Conservation (phyloP, 2,113 vertebrate genomes). For the Rhizomys pruinosus region DNA sequence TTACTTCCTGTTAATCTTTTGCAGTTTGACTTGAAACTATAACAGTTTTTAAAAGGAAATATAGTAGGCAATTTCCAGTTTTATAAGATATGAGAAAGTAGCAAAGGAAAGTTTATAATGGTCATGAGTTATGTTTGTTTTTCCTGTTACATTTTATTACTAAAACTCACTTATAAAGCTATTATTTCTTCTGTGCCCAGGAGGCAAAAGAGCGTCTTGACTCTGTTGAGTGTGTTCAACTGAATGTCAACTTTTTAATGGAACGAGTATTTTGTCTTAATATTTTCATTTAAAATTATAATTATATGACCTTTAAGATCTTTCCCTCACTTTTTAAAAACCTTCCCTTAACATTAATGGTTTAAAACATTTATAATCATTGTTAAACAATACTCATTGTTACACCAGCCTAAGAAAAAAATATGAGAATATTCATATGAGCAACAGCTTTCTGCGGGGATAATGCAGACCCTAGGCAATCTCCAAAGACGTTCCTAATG, state of each 20-base stretch:
- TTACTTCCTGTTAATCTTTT: constrained; percentile 21
- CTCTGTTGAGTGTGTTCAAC: constrained; percentile 60
- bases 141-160: constrained; percentile 63
- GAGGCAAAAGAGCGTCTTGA: constrained; percentile 25
- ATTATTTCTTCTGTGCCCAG: constrained; percentile 52
- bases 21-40: constrained; percentile 36
- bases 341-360: constrained; percentile 31
- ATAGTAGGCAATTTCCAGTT: background rate
- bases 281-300: constrained; percentile 69
- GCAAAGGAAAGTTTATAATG: constrained; percentile 18
- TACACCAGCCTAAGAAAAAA: background rate
- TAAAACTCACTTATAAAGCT: constrained; percentile 48
- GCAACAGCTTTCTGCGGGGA: background rate
- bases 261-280: constrained; percentile 66
- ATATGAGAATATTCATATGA: constrained; percentile 5
- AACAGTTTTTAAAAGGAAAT: background rate
- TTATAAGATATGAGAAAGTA: background rate
- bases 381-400: constrained; percentile 27
- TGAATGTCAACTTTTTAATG: constrained; percentile 66
- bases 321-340: constrained; percentile 49
- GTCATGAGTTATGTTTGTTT: constrained; percentile 49
- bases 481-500: background rate
- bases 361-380: constrained; percentile 44
- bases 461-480: background rate
- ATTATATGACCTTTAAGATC: constrained; percentile 69